Evolutionary conservation across 2,888 invertebrate species (phyloP), one percentile per base, ranked within the genome.

Genomic region (Gandaritis pyraliata): DNA sequence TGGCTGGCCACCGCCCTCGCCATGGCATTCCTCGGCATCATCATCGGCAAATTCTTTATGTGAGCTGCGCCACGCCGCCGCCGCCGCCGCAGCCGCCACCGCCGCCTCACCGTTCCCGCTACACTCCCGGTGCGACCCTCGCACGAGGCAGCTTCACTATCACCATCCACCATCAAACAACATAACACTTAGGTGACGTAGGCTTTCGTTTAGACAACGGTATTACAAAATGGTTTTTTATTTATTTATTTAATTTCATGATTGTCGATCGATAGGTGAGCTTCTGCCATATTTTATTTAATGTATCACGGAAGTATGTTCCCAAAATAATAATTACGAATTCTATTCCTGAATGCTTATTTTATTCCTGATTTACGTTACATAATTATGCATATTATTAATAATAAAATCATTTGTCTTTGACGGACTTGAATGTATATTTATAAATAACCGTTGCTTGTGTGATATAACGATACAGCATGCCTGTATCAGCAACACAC

Each of bases 1-100:
- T 95, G 94, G 91, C 87, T 96, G 73, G 94, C 93, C 74, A 87
- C 94, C 73, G 95, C 95, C 70, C 83, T 96, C 76, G 93, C 94
- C 76, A 94, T 95, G 90, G 95, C 95, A 72, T 83, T 96, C 71
- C 85, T 96, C 82, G 96, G 96, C 83, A 93, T 96, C 82, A 92
- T 96, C 85, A 92, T 96, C 86, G 96, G 96, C 85, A 96, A 96
- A 92, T 96, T 95, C 92, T 90, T 96, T 89, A 95, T 96, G 93
- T 96, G 95, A 96, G 38, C 52, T 33, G 29, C 33, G 30, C 18
- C 13, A 6, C 48, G 45, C 36, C 41, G 41, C 46, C 30, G 29
- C 5, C 47, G 33, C 76, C 74, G 76, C 74, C 74, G 70, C 78
- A 72, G 78, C 83, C 83, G 78, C 80, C 78, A 73, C 80, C 47